Evolutionary conservation across 2,113 vertebrate genomes (phyloP).

Genomic region (Amia ocellicauda): DNA sequence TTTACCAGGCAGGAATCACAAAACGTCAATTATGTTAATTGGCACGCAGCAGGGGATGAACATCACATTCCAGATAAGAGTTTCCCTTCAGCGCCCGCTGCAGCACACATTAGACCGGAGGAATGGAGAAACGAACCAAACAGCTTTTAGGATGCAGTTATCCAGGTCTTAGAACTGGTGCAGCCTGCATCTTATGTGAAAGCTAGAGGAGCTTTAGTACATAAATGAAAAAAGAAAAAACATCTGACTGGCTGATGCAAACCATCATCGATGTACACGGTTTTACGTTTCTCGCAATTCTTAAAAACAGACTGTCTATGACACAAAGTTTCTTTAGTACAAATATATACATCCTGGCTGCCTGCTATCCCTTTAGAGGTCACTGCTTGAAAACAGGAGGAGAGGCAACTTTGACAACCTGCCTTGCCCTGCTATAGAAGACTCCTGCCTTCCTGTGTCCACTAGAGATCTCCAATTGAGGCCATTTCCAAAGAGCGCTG

Average conservation of each 20-base stretch:
- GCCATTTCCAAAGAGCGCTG: background rate
- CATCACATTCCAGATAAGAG: background rate
- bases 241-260: no score
- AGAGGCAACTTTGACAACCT: background rate
- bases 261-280: no score
- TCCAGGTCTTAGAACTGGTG: no score
- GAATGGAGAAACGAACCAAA: no score
- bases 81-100: background rate
- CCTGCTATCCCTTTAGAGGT: background rate
- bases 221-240: no score
- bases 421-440: background rate
- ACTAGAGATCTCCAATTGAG: background rate
- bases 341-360: background rate
- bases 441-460: slow-evolving; percentile 14
- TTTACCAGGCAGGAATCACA: background rate
- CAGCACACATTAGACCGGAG: no score
- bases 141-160: no score
- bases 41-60: background rate
- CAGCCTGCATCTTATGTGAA: no score
- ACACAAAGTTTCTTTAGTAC: no score
- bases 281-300: no score
- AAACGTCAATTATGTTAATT: slow-evolving; percentile 2
- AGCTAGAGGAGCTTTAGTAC: no score
- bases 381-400: slow-evolving; percentile 14
- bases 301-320: no score